Evolutionary conservation across 1,140 invertebrate species (phyloP), one percentile per base, ranked within the genome.

Genomic region (Drosophila guanche): DNA sequence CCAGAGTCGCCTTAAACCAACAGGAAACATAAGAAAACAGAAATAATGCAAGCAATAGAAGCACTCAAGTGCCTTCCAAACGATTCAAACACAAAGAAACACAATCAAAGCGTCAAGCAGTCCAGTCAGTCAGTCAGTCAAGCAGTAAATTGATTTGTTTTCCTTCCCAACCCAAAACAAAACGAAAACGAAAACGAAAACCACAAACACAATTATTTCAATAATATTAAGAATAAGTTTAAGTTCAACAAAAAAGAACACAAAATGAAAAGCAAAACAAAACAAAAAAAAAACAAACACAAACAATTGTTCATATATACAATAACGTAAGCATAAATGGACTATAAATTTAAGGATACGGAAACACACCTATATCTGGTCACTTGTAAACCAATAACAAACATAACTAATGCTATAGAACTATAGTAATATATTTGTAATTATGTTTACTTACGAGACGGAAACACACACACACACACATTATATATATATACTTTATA

Each of bases 371-470:
- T 70, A 86, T 86, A 74, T 85, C 81, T 85, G 81, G 81, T 86
- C 81, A 86, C 81, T 61, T 81, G 46, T 81, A 88, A 84, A 86
- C 81, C 83, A 86, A 86, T 88, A 80, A 84, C 56, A 81, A 80
- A 27, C 60, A 61, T 48, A 65, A 66, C 33, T 37, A 37, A 12
- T 37, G 33, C 33, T 37, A 37, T 37, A 4, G 3, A 12, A 37
- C 33, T 33, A 33, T 33, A 8, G 7, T 47, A 40, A 40, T 29
- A 65, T 37, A 37, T 12, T 37, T 37, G 48, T 76, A 79, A 79
- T 70, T 75, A 79, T 42, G 27, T 63, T 61, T 61, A 67, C 42
- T 84, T 41, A 43, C 10, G n/a, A 27, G 7, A 33, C 40, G 22
- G 16, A 67, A 72, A 79, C 57, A 57, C 61, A 60, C 14, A 57